Evolutionary conservation across 2,888 invertebrate species (phyloP), one percentile per base, ranked within the genome.

Genomic region (Leptura quadrifasciata): DNA sequence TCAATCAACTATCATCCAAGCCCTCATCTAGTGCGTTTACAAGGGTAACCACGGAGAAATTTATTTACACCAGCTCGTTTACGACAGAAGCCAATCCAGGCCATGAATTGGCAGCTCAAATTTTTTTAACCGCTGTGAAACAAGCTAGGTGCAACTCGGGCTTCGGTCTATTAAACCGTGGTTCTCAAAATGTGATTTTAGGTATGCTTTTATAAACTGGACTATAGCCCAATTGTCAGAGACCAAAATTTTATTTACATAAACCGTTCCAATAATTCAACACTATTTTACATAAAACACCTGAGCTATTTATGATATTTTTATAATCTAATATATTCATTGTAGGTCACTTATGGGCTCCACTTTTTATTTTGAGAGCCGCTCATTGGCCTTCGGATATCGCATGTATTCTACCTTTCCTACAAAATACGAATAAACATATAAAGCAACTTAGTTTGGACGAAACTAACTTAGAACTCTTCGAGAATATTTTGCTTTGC

Each of bases 31-130:
- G 54, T 31, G 21, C 39, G 8, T 71, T 72, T 63, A 55, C 68
- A 21, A 79, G 65, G 31, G 58, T 72, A 69, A 60, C 75, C 10
- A 75, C 67, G 0, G 76, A 79, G 63, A 76, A 54, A 64, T 52
- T 21, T 70, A 72, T 18, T 24, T 63, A 60, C 18, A 54, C 67
- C 5, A 73, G 70, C 74, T 71, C 60, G 2, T 60, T 21, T 27
- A 21, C 54, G 31, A 60, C 70, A 6, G 79, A 80, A 71, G 52
- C 76, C 18, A 75, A 81, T 67, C 82, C 90, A 27, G 90, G 90
- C 70, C 91, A 91, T 82, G 92, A 93, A 87, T 88, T 92, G 55
- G 89, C 92, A 5, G 92, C 92, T 0, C 92, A 93, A 84, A 92
- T 93, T 81, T 88, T 93, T 61, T 87, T 93, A 12, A 88, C 92